Evolutionary conservation across 2,797 vertebrate genomes (phyloP), one percentile per base, ranked within the genome.

Genomic region (Phyllotis vaccarum): DNA sequence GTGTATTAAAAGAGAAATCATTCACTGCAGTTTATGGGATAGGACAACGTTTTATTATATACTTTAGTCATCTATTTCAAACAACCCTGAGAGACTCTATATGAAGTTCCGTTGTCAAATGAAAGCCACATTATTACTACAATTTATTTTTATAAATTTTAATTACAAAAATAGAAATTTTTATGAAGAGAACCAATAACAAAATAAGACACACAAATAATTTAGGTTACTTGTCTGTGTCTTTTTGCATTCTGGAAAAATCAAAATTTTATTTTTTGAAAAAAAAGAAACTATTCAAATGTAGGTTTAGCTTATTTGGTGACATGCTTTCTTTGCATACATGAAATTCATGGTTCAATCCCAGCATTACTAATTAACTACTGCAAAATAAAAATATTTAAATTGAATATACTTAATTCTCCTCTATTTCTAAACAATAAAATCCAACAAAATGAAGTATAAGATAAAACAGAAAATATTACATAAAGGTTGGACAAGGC

Each of bases 71-170:
- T 92, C 92, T n/a, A 64, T 82, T 8, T 52, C 49, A 93, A 76
- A 43, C 34, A 93, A 88, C 52, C 1, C 68, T 86, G 54, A 95
- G 86, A 96, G 54, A 75, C 0, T 37, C 2, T 37, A 2, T 17
- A 62, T 46, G 6, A 46, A 31, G 34, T 46, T 49, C 56, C 90
- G 6, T 91, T 81, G 27, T 95, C 68, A 82, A 89, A 96, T 5
- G 58, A 93, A 40, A 80, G 60, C 78, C 58, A 81, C 19, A 82
- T 85, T 81, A 90, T 17, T 46, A 92, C n/a, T n/a, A 79, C 95
- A 54, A 87, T 95, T 95, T 89, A 14, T 81, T 93, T 5, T 96
- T 85, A 80, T 74, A 81, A n/a, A 78, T 83, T 83, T 49, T 80
- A 52, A 93, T 91, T 82, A 24, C 74, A 19, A 76, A 64, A 93